Conservation (phyloP, 2,888 invertebrate genomes). For the Boloria selene region DNA sequence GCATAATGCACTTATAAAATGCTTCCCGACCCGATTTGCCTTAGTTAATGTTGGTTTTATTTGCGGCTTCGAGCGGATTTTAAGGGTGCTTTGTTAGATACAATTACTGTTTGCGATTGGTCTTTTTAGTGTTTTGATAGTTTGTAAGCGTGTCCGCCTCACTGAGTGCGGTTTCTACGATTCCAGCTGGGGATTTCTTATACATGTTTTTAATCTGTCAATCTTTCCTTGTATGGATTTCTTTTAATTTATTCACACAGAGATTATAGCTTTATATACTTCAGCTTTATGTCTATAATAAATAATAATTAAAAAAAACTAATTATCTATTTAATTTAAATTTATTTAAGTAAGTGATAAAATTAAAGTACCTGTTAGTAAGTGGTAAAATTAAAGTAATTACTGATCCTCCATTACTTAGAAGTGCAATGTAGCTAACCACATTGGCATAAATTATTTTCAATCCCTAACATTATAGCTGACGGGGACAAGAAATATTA, state of each 20-base stretch:
- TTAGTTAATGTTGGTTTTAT: slow-evolving; percentile 76
- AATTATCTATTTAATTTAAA: no score
- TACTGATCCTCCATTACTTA: neutral
- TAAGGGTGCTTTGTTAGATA: slow-evolving; percentile 68
- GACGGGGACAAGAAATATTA: slow-evolving; percentile 37
- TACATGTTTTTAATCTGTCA: neutral
- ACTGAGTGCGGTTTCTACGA: slow-evolving; percentile 44
- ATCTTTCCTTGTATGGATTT: neutral
- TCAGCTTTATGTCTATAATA: no score
- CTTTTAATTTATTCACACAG: slow-evolving; percentile 7
- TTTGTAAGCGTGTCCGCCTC: slow-evolving; percentile 58
- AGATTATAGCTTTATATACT: neutral
- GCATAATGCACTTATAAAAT: slow-evolving; percentile 76
- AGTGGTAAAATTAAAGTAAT: no score
- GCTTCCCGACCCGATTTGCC: slow-evolving; percentile 66
- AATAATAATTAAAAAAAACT: no score
- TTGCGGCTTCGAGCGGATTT: slow-evolving; percentile 72
- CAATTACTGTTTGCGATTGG: slow-evolving; percentile 76
- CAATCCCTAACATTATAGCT: slow-evolving; percentile 11
- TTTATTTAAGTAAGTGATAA: no score
- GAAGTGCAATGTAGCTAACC: neutral
- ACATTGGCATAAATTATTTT: slow-evolving; percentile 14
- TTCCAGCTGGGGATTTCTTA: slow-evolving; percentile 31
- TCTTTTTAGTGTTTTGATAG: slow-evolving; percentile 70
- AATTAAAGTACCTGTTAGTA: no score